phyloP scores from a whole-genome alignment of 2,888 invertebrate genomes.

The Electrophaes corylata region DNA sequence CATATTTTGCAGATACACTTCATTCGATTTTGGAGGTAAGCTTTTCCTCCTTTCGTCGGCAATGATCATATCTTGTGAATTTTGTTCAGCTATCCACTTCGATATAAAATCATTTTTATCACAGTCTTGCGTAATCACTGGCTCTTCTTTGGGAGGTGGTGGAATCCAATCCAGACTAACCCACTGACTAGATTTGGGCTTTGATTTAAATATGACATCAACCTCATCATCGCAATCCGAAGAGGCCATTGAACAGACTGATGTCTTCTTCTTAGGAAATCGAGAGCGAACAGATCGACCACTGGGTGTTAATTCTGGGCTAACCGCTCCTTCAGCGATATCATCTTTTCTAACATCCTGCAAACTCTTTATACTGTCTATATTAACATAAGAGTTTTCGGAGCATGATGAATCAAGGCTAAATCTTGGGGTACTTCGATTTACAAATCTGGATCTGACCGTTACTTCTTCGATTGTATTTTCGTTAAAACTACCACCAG shows the following conservation, averaged over 20 bases:
- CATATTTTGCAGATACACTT: slow-evolving; percentile 78
- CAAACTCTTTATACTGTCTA: slow-evolving; percentile 81
- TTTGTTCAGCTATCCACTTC: slow-evolving; percentile 83
- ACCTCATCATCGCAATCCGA: slow-evolving; percentile 81
- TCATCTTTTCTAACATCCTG: slow-evolving; percentile 81
- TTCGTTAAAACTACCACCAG: slow-evolving; percentile 69
- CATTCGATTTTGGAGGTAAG: slow-evolving; percentile 80
- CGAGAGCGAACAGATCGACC: slow-evolving; percentile 72
- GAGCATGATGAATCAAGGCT: slow-evolving; percentile 83
- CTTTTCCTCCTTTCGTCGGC: slow-evolving; percentile 78
- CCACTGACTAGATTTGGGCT: slow-evolving; percentile 84
- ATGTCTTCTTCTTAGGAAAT: slow-evolving; percentile 79
- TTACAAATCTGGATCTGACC: slow-evolving; percentile 68
- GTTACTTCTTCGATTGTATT: slow-evolving; percentile 66
- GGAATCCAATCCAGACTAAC: slow-evolving; percentile 83
- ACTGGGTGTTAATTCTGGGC: slow-evolving; percentile 64
- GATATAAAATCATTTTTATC: slow-evolving; percentile 83
- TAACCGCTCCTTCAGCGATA: slow-evolving; percentile 56
- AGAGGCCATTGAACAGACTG: slow-evolving; percentile 81
- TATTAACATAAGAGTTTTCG: slow-evolving; percentile 84
- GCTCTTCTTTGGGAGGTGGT: slow-evolving; percentile 79
- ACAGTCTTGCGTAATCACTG: slow-evolving; percentile 79
- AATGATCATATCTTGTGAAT: slow-evolving; percentile 72
- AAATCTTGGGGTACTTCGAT: slow-evolving; percentile 76
- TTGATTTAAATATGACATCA: slow-evolving; percentile 83